phyloP scores from a whole-genome alignment of 2,113 vertebrate genomes.

The Eulemur macaco region DNA sequence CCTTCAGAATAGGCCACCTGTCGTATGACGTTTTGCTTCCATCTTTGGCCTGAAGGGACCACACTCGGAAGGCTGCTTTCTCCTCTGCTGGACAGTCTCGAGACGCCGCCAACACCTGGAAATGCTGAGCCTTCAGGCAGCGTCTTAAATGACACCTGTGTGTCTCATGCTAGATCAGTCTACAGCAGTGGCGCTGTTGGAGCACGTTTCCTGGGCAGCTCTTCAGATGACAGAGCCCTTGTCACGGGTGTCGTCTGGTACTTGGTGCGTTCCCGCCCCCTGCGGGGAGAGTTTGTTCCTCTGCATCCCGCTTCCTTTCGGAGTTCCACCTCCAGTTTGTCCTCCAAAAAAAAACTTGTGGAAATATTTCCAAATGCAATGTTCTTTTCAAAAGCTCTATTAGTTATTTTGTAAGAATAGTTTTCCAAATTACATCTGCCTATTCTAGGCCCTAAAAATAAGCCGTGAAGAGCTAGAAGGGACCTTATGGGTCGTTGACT shows the following conservation, averaged over 20 bases:
- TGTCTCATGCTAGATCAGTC: background rate
- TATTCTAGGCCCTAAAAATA: background rate
- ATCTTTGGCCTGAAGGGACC: background rate
- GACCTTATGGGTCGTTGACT: fast-evolving
- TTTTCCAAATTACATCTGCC: background rate
- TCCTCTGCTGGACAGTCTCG: background rate
- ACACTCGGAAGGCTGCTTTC: background rate
- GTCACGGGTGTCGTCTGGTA: background rate
- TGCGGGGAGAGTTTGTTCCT: background rate
- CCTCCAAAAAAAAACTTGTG: background rate
- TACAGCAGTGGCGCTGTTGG: background rate
- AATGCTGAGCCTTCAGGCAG: background rate
- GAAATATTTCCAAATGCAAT: background rate
- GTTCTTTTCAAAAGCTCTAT: background rate
- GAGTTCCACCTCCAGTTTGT: background rate
- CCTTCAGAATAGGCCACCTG: background rate
- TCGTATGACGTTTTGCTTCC: background rate
- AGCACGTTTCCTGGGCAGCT: background rate
- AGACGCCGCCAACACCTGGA: background rate
- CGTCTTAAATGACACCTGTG: background rate
- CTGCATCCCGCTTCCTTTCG: background rate
- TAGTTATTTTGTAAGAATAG: background rate
- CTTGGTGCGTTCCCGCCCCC: background rate
- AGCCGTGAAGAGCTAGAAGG: background rate
- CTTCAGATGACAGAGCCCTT: background rate